These are phyloP conservation scores for Pachyuromys duprasi DNA, from an alignment of 2,797 vertebrate species.

Conservation along the genomic window DNA sequence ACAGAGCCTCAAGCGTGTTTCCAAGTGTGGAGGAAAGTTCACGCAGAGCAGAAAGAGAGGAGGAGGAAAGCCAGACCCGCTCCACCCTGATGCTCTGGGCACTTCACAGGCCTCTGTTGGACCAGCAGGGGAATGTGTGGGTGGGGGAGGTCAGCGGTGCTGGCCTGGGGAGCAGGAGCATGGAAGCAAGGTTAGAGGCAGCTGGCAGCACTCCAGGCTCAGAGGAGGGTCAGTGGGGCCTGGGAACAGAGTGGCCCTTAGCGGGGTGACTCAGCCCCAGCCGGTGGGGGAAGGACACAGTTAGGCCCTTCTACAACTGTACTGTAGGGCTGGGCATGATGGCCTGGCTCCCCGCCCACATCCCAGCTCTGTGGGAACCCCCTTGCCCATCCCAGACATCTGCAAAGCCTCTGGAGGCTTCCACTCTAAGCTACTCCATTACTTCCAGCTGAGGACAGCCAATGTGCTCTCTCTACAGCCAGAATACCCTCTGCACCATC, in stretches of 20 bases:
- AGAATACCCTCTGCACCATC: rapidly evolving
- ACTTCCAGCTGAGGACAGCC: neutral
- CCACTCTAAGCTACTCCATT: rapidly evolving
- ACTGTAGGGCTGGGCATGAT: neutral
- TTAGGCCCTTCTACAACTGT: neutral
- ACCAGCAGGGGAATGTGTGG: neutral
- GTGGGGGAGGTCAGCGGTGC: neutral
- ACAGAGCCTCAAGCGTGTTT: rapidly evolving
- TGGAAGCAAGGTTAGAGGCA: neutral
- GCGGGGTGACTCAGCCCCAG: neutral
- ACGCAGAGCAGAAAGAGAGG: neutral
- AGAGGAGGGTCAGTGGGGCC: conserved; percentile 55
- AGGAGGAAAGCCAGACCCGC: neutral
- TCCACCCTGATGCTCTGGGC: rapidly evolving
- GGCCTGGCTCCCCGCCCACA: neutral
- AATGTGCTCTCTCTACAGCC: rapidly evolving
- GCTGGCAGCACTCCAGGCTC: conserved; percentile 31
- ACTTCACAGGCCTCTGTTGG: rapidly evolving
- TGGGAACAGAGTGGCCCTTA: neutral
- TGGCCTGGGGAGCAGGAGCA: neutral
- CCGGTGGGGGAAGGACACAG: neutral
- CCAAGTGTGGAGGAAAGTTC: neutral
- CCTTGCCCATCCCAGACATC: neutral
- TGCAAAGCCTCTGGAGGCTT: neutral
- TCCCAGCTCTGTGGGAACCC: neutral